These are phyloP conservation scores for Perdita meconis DNA, from an alignment of 2,888 invertebrate genomes.

Conservation along the genomic window DNA sequence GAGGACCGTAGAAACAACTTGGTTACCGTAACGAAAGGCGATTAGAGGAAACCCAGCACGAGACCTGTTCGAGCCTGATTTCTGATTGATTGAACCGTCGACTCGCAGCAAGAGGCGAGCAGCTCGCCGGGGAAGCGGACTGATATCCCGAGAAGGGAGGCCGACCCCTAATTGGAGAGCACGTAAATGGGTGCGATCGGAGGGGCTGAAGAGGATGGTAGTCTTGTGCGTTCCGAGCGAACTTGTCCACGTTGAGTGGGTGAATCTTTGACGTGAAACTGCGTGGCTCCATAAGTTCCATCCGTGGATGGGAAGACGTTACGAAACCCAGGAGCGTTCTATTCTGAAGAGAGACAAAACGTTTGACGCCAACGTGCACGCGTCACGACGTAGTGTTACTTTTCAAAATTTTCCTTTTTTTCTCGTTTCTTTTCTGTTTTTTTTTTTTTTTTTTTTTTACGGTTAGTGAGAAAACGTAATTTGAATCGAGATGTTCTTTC, in stretches of 20 bases:
- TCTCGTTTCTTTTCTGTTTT: no score
- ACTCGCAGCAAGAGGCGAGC: background rate
- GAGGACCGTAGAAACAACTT: constrained; percentile 30
- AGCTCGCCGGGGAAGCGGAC: background rate
- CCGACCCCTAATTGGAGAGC: background rate
- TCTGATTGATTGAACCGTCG: background rate
- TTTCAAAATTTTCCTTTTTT: no score
- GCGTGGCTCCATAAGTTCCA: background rate
- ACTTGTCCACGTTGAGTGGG: background rate
- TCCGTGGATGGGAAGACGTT: constrained; percentile 1
- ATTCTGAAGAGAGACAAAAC: background rate
- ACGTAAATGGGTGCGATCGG: background rate
- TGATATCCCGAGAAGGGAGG: constrained; percentile 1
- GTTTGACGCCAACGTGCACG: constrained; percentile 16
- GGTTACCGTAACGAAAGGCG: constrained; percentile 40
- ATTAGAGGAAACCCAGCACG: constrained; percentile 3
- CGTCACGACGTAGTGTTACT: background rate
- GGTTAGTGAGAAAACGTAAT: background rate
- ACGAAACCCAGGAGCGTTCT: constrained; percentile 8
- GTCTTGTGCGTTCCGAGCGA: background rate
- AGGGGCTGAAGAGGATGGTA: background rate
- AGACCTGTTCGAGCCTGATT: constrained; percentile 13
- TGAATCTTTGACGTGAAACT: background rate
- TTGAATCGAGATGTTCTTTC: background rate
- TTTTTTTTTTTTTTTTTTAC: no score